Evolutionary conservation across 2,797 vertebrate genomes (phyloP).

Genomic region (Sebastes wilsoni): DNA sequence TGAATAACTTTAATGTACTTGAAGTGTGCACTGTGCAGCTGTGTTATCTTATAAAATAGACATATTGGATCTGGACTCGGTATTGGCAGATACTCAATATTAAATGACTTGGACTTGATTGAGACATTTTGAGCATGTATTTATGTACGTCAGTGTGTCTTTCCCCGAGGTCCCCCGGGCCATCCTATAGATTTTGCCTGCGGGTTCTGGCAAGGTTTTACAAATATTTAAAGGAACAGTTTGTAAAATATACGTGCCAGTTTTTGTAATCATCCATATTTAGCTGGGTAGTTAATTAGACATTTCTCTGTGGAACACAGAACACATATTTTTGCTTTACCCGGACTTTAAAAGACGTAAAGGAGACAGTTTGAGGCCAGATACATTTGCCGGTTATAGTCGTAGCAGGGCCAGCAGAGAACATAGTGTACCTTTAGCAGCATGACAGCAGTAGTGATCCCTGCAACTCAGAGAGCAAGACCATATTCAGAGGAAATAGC

Average conservation of each 20-base stretch:
- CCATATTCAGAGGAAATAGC: background rate
- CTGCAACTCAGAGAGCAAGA: background rate
- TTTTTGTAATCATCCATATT: no score
- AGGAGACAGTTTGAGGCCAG: background rate
- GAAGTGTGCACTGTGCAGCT: background rate
- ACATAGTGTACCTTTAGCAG: background rate
- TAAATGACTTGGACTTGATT: no score
- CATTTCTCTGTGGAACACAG: no score
- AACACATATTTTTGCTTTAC: no score
- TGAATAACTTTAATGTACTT: background rate
- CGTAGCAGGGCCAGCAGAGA: background rate
- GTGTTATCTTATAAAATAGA: background rate
- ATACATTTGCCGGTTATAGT: background rate
- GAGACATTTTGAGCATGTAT: background rate
- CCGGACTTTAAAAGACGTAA: background rate
- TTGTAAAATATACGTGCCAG: no score
- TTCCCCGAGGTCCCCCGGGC: background rate
- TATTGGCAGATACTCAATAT: no score
- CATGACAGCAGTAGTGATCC: background rate
- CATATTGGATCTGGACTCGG: no score
- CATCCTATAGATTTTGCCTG: background rate
- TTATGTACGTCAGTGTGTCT: background rate
- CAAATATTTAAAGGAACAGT: background rate
- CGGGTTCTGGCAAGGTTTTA: background rate
- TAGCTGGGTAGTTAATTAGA: no score